Base-by-base conservation (phyloP, 2,113 vertebrate genomes). In the Merops nubicus region DNA sequence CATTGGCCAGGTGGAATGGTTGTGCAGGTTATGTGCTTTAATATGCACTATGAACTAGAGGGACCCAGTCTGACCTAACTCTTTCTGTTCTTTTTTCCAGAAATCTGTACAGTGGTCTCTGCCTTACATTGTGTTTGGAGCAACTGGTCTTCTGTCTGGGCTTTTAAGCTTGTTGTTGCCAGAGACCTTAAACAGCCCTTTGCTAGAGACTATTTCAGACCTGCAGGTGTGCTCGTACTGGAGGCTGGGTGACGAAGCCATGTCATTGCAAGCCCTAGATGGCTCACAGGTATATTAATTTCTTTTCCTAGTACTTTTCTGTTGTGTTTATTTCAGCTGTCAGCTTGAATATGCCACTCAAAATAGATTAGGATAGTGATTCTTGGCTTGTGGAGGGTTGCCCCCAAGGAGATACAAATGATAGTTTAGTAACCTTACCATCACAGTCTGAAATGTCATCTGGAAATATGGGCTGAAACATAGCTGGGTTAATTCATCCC, bases 91-190 rank as follows among this genome's bases (percentile, higher is more conserved):
- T 91, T 53, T 78, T 78, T 87, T 48, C 14, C 95, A 98, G 98
- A 98, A 97, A 72, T 92, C 95, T 11, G 82, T 98, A n/a, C 98
- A 98, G 63, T 96, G 97, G 97, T 98, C 97, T 88, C 93, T 99
- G 78, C 98, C 98, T 26, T 98, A 98, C 72, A 82, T 98, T 33
- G 97, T 98, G 26, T 98, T 99, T 68, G 98, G 98, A 89, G 93
- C 95, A 10, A 95, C 98, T 5, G 97, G 98, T 82, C 80, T 99
- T 70, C 77, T 97, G 29, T 97, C 98, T 4, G 98, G 98, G 14
- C 73, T 98, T 63, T 96, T 98, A 86, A 98, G 97, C 83, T 96
- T 99, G 15, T 85, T 98, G 26, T 84, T 99, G 80, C 98, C 98
- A 17, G 98, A 99, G 91, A 98, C 98, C 28, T 97, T 99, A 69